A percentile compares a stretch with the other conserved stretches of the same genome.
Conservation (phyloP, 30 jellyfish, hydroid and myxozoan genomes). For the Turritopsis dohrnii region DNA sequence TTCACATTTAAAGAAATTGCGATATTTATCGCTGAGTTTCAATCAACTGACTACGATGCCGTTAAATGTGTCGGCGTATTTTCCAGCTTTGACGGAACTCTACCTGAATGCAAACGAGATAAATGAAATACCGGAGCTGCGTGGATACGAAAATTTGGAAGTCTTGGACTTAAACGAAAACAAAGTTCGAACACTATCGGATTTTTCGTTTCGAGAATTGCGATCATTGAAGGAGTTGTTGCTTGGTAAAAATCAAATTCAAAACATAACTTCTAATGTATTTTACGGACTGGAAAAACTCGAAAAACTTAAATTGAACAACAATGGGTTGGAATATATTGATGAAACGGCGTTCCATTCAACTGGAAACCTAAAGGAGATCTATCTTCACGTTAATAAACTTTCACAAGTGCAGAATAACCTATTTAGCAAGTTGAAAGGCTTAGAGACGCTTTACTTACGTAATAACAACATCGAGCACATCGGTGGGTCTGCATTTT, state of each 20-base stretch:
- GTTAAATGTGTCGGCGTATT: not conserved
- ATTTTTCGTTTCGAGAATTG: not conserved
- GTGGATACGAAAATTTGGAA: constrained; percentile 1
- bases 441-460: not conserved
- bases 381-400: constrained; percentile 16
- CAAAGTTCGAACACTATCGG: not conserved
- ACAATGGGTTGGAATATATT: constrained; percentile 7
- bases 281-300: constrained; percentile 3
- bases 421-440: not conserved
- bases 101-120: not conserved
- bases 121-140: not conserved
- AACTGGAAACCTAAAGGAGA: not conserved
- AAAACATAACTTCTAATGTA: not conserved
- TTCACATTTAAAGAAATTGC: not conserved
- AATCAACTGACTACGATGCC: not conserved
- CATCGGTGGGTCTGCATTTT: not conserved
- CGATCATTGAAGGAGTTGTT: not conserved
- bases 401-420: not conserved
- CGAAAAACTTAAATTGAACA: constrained; percentile 8
- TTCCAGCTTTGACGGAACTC: constrained; percentile 4
- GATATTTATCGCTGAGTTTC: constrained; percentile 2
- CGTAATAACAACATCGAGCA: not conserved
- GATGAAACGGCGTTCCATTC: constrained; percentile 26
- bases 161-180: not conserved
- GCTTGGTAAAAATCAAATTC: not conserved